Conservation (phyloP, 1,140 invertebrate species). For the Linepithema humile region DNA sequence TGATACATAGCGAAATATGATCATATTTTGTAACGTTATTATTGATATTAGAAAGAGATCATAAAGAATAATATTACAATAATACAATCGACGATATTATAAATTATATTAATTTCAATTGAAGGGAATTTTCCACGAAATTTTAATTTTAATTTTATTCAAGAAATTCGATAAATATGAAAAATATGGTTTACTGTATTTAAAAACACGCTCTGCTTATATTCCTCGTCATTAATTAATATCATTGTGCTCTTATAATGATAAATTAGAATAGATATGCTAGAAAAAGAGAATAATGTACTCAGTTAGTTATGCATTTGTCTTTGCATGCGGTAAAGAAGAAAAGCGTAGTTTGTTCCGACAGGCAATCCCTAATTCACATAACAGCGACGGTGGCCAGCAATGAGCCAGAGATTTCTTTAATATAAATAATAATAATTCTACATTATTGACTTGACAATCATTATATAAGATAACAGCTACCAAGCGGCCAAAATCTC, state of each 20-base stretch:
- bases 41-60: no score
- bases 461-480: no score
- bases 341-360: background rate
- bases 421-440: no score
- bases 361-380: slow-evolving; percentile 55
- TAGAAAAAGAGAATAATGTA: background rate
- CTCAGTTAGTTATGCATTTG: background rate
- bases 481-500: no score
- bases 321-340: background rate
- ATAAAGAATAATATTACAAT: no score
- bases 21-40: background rate
- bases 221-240: background rate
- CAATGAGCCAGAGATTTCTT: no score
- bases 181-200: background rate
- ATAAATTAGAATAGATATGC: background rate
- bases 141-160: no score
- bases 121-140: no score
- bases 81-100: no score
- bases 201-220: background rate
- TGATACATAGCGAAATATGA: background rate
- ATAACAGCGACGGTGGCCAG: slow-evolving; percentile 41
- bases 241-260: background rate
- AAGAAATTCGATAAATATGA: no score
- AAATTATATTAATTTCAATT: no score
- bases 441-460: no score